Conservation (phyloP, 2,888 invertebrate genomes). For the Alsophila aescularia region DNA sequence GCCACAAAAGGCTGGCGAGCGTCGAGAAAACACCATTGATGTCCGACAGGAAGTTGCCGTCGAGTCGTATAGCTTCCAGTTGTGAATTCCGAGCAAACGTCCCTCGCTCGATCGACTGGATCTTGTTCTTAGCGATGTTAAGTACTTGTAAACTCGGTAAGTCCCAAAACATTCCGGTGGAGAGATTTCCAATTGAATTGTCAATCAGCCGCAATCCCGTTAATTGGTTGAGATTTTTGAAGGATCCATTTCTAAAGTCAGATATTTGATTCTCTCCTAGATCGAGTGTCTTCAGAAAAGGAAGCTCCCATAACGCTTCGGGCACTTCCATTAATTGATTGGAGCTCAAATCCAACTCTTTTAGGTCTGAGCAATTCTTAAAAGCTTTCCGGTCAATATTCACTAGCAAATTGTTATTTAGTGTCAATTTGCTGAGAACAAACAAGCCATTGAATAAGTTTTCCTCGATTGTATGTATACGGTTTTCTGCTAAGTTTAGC, state of each 20-base stretch:
- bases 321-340: slow-evolving; percentile 93
- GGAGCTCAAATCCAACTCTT: slow-evolving; percentile 94
- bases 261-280: slow-evolving; percentile 96
- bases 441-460: slow-evolving; percentile 93
- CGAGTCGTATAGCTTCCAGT: slow-evolving; percentile 93
- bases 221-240: slow-evolving; percentile 93
- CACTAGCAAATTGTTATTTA: slow-evolving; percentile 93
- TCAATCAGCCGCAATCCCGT: slow-evolving; percentile 94
- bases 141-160: slow-evolving; percentile 92
- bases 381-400: slow-evolving; percentile 92
- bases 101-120: slow-evolving; percentile 92
- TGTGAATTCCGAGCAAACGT: slow-evolving; percentile 92
- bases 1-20: slow-evolving; percentile 92
- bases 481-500: slow-evolving; percentile 94
- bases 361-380: slow-evolving; percentile 93
- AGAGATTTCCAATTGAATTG: slow-evolving; percentile 94
- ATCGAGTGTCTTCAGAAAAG: slow-evolving; percentile 94
- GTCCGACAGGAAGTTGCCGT: slow-evolving; percentile 94
- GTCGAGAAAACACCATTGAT: slow-evolving; percentile 95
- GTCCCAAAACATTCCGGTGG: slow-evolving; percentile 94
- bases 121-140: slow-evolving; percentile 95
- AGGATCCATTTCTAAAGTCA: slow-evolving; percentile 92
- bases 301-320: slow-evolving; percentile 91
- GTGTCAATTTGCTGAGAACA: slow-evolving; percentile 92
- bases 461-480: slow-evolving; percentile 91